Conservation (phyloP, 2,888 invertebrate species). For the Drosophila antonietae region DNA sequence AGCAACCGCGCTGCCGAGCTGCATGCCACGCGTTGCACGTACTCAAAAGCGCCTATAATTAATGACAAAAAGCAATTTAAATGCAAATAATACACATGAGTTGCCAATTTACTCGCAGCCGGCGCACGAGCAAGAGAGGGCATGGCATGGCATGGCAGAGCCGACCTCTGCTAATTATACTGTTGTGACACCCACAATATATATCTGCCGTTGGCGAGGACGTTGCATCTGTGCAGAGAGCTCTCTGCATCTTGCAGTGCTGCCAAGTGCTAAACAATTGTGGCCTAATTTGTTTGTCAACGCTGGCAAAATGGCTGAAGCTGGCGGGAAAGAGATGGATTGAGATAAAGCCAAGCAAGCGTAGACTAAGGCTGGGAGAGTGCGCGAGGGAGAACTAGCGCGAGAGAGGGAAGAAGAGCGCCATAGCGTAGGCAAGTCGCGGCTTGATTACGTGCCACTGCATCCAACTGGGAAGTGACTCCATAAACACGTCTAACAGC, state of each 20-base stretch:
- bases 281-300: conserved; percentile 66
- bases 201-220: conserved; percentile 3
- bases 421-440: conserved; percentile 24
- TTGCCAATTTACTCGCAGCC: conserved; percentile 29
- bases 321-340: conserved; percentile 12
- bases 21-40: conserved; percentile 22
- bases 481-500: conserved; percentile 62
- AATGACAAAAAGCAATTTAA: conserved; percentile 47
- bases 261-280: conserved; percentile 53
- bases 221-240: conserved; percentile 1
- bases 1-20: neutral
- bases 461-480: conserved; percentile 57
- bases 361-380: neutral
- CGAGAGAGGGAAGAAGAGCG: neutral
- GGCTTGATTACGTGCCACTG: conserved; percentile 48
- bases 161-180: conserved; percentile 38
- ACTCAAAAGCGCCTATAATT: conserved; percentile 49
- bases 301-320: conserved; percentile 28
- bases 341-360: neutral
- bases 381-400: no score
- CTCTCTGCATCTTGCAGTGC: conserved; percentile 17
- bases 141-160: neutral
- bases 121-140: neutral
- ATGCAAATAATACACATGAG: conserved; percentile 51
- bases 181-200: conserved; percentile 29